phyloP scores from a whole-genome alignment of 2,797 vertebrate genomes.

The Mastacembelus armatus region DNA sequence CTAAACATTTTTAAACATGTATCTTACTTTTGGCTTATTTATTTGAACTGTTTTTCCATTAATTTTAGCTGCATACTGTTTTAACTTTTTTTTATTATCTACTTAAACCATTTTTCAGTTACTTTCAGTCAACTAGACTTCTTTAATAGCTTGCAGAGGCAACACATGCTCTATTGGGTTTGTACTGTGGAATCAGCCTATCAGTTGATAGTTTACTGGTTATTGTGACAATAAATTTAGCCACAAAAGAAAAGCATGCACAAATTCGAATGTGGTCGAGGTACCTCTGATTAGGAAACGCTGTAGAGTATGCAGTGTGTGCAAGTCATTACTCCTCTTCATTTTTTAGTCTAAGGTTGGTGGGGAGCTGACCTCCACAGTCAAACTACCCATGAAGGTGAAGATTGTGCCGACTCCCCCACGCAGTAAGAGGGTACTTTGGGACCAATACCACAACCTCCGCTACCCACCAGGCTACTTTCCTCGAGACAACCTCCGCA shows the following conservation, averaged over 20 bases:
- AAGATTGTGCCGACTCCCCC: slow-evolving; percentile 97
- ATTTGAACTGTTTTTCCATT: not conserved
- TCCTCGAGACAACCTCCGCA: slow-evolving; percentile 95
- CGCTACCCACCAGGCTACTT: slow-evolving; percentile 98
- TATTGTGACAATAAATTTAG: too few species aligned
- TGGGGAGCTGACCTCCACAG: slow-evolving; percentile 92
- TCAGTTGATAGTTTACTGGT: too few species aligned
- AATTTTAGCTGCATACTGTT: not conserved
- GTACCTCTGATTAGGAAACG: not conserved
- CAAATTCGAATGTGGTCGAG: too few species aligned
- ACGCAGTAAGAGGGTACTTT: slow-evolving; percentile 95
- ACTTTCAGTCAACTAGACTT: too few species aligned
- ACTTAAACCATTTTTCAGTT: not conserved
- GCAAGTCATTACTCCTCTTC: not conserved
- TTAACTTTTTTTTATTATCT: too few species aligned
- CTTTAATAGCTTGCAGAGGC: too few species aligned
- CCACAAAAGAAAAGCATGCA: too few species aligned
- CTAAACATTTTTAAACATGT: not conserved
- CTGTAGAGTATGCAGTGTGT: not conserved
- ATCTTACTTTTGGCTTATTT: not conserved
- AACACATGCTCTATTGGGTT: too few species aligned
- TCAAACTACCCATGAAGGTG: slow-evolving; percentile 97
- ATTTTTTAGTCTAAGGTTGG: slow-evolving; percentile 87
- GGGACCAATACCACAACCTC: slow-evolving; percentile 99
- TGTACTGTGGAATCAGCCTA: too few species aligned